Evolutionary conservation across 2,797 vertebrate genomes (phyloP).

Genomic region (Ciconia nigra): DNA sequence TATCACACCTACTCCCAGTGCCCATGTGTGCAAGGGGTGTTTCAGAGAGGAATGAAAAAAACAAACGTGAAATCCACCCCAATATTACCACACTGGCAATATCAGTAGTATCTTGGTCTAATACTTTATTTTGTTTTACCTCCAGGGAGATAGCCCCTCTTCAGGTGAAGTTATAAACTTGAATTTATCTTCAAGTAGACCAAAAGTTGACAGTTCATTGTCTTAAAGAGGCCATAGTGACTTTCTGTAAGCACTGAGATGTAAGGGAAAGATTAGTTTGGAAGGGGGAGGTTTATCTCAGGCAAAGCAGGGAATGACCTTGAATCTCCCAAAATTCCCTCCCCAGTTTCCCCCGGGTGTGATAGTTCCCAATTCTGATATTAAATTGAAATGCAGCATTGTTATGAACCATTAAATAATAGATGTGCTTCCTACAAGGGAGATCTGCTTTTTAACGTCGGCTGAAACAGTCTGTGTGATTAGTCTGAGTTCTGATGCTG

Average conservation of each 20-base stretch:
- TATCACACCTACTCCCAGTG: background rate
- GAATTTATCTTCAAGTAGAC: background rate
- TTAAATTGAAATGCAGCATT: background rate
- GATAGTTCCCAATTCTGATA: background rate
- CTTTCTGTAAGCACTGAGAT: background rate
- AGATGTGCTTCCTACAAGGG: background rate
- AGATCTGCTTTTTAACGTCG: background rate
- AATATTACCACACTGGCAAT: background rate
- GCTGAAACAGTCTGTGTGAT: background rate
- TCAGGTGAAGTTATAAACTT: background rate
- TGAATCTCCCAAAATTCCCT: background rate
- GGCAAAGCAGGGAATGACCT: background rate
- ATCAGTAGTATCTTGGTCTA: background rate
- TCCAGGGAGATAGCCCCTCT: background rate
- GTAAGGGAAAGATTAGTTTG: background rate
- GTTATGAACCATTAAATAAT: background rate
- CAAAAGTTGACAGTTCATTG: background rate
- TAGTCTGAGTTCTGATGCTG: background rate
- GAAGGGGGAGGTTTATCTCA: background rate
- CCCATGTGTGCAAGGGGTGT: fast-evolving
- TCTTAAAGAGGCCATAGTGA: background rate
- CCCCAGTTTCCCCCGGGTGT: background rate
- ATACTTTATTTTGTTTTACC: background rate
- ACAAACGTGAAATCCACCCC: background rate
- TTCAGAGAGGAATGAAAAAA: background rate